phyloP scores from a whole-genome alignment of 2,113 vertebrate species.

The Daphoenositta chrysoptera region DNA sequence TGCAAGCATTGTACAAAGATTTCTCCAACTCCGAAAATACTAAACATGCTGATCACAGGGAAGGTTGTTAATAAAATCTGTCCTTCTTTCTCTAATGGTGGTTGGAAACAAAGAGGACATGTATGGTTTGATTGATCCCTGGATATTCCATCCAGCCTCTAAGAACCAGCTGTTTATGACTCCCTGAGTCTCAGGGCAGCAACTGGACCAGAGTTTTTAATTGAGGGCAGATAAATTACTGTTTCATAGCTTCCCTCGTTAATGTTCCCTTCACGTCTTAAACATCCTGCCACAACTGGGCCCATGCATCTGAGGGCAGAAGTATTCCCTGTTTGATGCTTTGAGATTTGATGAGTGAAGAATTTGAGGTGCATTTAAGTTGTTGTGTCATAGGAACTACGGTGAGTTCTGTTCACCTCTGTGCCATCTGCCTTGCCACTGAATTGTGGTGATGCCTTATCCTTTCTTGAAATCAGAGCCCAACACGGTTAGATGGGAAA shows the following conservation, averaged over 20 bases:
- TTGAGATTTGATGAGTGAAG: background rate
- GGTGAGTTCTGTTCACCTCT: background rate
- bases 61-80: background rate
- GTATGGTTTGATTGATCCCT: background rate
- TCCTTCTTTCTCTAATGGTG: background rate
- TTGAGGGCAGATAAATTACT: background rate
- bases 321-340: background rate
- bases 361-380: background rate
- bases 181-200: background rate
- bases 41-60: background rate
- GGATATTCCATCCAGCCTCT: background rate
- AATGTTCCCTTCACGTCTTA: background rate
- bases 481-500: too few species aligned
- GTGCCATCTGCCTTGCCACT: accelerated
- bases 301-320: background rate
- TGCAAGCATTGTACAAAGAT: background rate
- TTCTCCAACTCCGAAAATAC: background rate
- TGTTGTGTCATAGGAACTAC: background rate
- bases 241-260: background rate
- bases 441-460: too few species aligned
- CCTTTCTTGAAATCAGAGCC: too few species aligned
- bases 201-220: background rate
- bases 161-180: background rate
- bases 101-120: background rate
- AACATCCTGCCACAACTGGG: background rate